Evolutionary conservation across 2,113 vertebrate genomes (phyloP).

Genomic region (Prietella phreatophila): DNA sequence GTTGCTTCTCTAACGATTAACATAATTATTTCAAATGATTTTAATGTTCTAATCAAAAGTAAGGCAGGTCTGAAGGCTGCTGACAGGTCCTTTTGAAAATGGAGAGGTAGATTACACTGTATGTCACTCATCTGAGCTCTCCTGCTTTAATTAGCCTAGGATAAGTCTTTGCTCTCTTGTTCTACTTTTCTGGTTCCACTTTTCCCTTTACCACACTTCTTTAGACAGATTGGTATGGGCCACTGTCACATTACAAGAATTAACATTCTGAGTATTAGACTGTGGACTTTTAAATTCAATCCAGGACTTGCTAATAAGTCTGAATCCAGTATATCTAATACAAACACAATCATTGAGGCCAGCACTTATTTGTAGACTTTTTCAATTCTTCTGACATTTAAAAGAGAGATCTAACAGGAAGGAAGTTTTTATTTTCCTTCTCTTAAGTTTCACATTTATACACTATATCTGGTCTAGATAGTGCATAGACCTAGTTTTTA

Average conservation of each 20-base stretch:
- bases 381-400: constrained; percentile 29
- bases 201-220: constrained; percentile 38
- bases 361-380: constrained; percentile 7
- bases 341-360: neutral
- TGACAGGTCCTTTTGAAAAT: constrained; percentile 58
- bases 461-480: neutral
- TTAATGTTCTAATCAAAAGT: constrained; percentile 61
- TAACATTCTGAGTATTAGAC: constrained; percentile 31
- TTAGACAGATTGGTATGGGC: constrained; percentile 23
- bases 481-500: neutral
- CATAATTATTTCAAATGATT: constrained; percentile 65
- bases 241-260: constrained; percentile 22
- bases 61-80: constrained; percentile 48
- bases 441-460: neutral
- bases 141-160: constrained; percentile 51
- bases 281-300: constrained; percentile 17
- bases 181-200: neutral
- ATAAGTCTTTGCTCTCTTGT: constrained; percentile 30
- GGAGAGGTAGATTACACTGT: constrained; percentile 47
- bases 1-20: constrained; percentile 52
- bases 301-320: neutral
- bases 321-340: constrained; percentile 15
- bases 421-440: constrained; percentile 1
- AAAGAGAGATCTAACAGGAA: neutral
- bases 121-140: constrained; percentile 23